Conservation (phyloP, 2,113 vertebrate species). For the Baryphthengus martii region DNA sequence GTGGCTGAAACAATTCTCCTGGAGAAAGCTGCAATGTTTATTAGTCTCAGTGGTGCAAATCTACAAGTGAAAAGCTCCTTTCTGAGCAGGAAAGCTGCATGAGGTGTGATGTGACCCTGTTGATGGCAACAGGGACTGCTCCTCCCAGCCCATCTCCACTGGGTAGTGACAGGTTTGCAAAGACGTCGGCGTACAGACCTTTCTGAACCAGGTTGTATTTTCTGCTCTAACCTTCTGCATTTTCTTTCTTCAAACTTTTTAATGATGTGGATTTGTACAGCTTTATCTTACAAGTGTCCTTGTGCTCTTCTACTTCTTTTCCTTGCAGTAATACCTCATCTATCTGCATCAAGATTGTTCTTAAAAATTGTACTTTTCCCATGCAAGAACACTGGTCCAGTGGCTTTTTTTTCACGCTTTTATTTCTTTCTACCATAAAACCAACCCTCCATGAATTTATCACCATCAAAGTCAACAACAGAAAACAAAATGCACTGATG, state of each 20-base stretch:
- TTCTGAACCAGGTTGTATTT: not conserved
- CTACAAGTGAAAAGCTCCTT: not conserved
- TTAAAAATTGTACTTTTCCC: not conserved
- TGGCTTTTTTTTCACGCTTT: not conserved
- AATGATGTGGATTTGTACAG: not conserved
- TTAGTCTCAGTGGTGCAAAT: not conserved
- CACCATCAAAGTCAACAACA: not conserved
- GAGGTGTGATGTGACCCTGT: too few species aligned
- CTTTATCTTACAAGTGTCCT: not conserved
- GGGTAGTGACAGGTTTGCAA: not conserved
- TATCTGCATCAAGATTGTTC: not conserved
- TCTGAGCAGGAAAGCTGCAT: fast-evolving
- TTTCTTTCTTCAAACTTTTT: not conserved
- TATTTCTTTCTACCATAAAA: not conserved
- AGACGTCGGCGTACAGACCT: fast-evolving
- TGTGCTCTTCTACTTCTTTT: not conserved
- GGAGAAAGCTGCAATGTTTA: not conserved
- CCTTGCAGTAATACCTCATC: not conserved
- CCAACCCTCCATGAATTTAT: not conserved
- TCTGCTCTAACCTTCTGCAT: not conserved
- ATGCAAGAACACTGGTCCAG: not conserved
- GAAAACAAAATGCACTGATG: not conserved
- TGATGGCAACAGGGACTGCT: not conserved
- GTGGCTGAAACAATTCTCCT: not conserved
- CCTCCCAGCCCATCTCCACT: too few species aligned